phyloP scores from a whole-genome alignment of 2,888 invertebrate species.

The Hedya salicella region DNA sequence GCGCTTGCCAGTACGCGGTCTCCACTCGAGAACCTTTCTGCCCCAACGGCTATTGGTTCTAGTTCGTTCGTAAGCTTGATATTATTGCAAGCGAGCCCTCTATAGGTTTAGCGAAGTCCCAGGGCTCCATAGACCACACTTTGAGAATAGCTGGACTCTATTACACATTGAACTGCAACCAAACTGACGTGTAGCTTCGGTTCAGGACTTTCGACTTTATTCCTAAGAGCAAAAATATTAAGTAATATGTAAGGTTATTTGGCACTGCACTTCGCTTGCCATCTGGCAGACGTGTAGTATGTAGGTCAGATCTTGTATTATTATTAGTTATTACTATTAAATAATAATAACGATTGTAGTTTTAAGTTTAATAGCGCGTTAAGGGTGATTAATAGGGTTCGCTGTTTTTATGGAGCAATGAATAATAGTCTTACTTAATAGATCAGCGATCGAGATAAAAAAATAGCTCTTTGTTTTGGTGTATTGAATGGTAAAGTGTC shows the following conservation, averaged over 20 bases:
- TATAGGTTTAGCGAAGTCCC: no score
- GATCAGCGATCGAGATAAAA: no score
- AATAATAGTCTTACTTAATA: no score
- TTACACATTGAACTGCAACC: constrained; percentile 1
- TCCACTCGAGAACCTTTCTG: no score
- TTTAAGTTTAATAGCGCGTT: constrained; percentile 37
- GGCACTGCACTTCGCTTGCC: constrained; percentile 30
- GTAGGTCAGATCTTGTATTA: constrained; percentile 38
- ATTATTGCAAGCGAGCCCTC: no score
- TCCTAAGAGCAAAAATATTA: neutral
- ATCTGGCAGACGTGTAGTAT: constrained; percentile 37
- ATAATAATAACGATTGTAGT: constrained; percentile 23
- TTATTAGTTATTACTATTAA: constrained; percentile 36
- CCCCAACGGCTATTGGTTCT: no score
- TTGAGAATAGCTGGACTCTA: neutral
- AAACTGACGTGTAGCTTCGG: neutral
- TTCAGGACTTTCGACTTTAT: constrained; percentile 16
- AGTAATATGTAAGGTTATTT: neutral
- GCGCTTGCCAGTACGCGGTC: no score
- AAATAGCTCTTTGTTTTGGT: no score
- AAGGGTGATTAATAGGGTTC: constrained; percentile 26
- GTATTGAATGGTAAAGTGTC: no score
- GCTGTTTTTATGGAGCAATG: constrained; percentile 2
- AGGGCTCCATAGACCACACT: no score
- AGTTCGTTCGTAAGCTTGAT: no score